Conservation (phyloP, 2,888 invertebrate species). For the Auanema sp. region DNA sequence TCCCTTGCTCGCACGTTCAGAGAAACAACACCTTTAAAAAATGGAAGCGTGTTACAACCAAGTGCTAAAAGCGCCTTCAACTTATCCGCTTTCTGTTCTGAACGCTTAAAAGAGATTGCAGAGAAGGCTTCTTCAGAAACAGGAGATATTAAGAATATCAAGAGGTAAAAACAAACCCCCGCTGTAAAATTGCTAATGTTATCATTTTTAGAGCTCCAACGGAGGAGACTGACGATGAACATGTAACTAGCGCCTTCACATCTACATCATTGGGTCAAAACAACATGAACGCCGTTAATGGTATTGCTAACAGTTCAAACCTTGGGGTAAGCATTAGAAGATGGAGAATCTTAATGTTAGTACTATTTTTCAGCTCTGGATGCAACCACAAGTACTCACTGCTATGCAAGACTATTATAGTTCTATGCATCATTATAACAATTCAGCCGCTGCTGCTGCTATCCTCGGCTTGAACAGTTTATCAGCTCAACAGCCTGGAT, state of each 20-base stretch:
- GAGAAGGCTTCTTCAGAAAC: constrained; percentile 47
- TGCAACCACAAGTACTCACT: constrained; percentile 55
- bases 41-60: constrained; percentile 16
- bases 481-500: constrained; percentile 16
- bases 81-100: constrained; percentile 57
- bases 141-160: constrained; percentile 28
- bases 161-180: constrained; percentile 5
- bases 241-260: constrained; percentile 43
- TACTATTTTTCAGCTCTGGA: constrained; percentile 34
- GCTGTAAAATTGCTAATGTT: neutral
- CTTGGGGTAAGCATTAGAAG: constrained; percentile 16
- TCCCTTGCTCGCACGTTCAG: constrained; percentile 19
- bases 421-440: constrained; percentile 32
- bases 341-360: neutral
- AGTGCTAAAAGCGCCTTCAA: constrained; percentile 45
- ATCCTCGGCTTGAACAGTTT: constrained; percentile 43
- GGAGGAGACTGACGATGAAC: constrained; percentile 50
- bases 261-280: constrained; percentile 24
- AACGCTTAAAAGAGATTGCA: constrained; percentile 59
- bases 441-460: constrained; percentile 46
- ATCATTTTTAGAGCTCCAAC: constrained; percentile 14
- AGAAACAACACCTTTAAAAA: constrained; percentile 6
- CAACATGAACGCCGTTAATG: constrained; percentile 1
- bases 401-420: constrained; percentile 62
- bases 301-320: constrained; percentile 1